Conservation (phyloP, 1,140 invertebrate genomes). For the Formica exsecta region DNA sequence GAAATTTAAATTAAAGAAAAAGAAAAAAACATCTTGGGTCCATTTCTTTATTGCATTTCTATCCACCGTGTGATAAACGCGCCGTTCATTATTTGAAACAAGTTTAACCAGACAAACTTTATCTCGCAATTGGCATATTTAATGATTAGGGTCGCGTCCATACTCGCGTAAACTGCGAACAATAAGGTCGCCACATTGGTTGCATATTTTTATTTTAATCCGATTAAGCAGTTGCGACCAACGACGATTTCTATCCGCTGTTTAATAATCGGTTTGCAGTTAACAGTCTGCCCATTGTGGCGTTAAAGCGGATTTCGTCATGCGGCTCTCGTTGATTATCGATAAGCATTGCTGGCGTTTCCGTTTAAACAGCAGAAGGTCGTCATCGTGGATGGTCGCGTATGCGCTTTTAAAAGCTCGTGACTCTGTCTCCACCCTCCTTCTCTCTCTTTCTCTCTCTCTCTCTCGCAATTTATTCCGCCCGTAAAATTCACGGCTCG, state of each 20-base stretch:
- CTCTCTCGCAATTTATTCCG: slow-evolving; percentile 5
- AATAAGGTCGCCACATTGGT: neutral
- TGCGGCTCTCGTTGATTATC: slow-evolving; percentile 42
- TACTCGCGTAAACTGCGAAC: neutral
- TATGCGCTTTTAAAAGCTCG: slow-evolving; percentile 39
- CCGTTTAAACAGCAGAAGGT: slow-evolving; percentile 17
- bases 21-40: too few relatives aligned
- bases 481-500: slow-evolving; percentile 22
- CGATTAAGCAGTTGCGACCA: slow-evolving; percentile 17
- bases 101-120: neutral
- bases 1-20: neutral
- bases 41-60: neutral
- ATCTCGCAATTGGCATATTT: slow-evolving; percentile 4
- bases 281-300: slow-evolving; percentile 51
- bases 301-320: slow-evolving; percentile 51
- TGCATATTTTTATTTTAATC: slow-evolving; percentile 45
- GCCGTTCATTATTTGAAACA: neutral
- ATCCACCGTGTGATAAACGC: neutral
- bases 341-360: slow-evolving; percentile 16
- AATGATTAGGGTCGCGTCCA: neutral
- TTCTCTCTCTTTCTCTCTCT: neutral
- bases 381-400: slow-evolving; percentile 3
- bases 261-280: slow-evolving; percentile 53
- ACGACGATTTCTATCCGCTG: neutral
- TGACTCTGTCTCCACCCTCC: neutral